phyloP scores from a whole-genome alignment of 2,888 invertebrate species.

The Nymphalis c-album region DNA sequence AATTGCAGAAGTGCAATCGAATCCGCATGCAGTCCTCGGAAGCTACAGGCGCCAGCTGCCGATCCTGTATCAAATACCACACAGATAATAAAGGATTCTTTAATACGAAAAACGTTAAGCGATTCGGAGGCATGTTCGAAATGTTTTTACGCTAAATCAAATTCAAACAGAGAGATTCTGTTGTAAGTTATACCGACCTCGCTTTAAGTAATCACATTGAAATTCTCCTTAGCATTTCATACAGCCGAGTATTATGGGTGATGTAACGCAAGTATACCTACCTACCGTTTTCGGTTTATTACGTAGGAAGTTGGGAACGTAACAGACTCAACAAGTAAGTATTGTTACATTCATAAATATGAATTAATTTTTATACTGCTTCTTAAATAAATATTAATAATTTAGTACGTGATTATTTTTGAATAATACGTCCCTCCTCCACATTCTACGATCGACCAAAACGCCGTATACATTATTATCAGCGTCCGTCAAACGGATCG shows the following conservation, averaged over 20 bases:
- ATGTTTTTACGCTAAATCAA: constrained; percentile 77
- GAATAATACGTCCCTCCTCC: no score
- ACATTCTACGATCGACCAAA: no score
- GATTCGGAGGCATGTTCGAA: constrained; percentile 62
- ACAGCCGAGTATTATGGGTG: constrained; percentile 29
- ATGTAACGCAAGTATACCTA: constrained; percentile 31
- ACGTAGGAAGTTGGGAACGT: constrained; percentile 28
- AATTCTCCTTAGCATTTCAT: constrained; percentile 52
- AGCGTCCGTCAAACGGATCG: not conserved
- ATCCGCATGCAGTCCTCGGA: constrained; percentile 69
- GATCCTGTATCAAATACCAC: constrained; percentile 64
- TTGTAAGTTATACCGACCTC: constrained; percentile 65
- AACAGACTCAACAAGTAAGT: constrained; percentile 15
- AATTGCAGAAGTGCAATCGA: constrained; percentile 63
- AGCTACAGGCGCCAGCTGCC: constrained; percentile 78
- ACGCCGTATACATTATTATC: no score
- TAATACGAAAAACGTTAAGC: constrained; percentile 70
- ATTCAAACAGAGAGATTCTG: constrained; percentile 66
- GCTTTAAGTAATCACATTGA: constrained; percentile 61
- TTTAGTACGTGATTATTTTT: no score
- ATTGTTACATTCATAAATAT: constrained; percentile 13
- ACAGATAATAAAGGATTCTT: constrained; percentile 70
- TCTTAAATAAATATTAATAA: no score
- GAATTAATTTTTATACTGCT: not conserved
- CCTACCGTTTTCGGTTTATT: constrained; percentile 33